Evolutionary conservation across 1,140 invertebrate species (phyloP), one percentile per base, ranked within the genome.

Genomic region (Trypoxylus dichotomus): DNA sequence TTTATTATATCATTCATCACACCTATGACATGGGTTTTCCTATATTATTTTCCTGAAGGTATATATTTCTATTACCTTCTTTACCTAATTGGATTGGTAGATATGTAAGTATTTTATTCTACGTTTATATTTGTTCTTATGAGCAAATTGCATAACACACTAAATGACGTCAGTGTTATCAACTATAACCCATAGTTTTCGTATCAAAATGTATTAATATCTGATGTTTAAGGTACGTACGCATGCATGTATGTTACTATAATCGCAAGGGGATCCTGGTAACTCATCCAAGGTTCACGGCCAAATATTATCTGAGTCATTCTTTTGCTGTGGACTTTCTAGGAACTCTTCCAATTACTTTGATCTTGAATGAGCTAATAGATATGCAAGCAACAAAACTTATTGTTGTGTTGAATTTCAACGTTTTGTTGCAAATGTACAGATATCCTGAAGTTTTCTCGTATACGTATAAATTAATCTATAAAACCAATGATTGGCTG

Each of bases 171-270:
- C n/a, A n/a, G n/a, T n/a, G n/a, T n/a, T n/a, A n/a, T n/a, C n/a
- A n/a, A n/a, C n/a, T n/a, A n/a, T n/a, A n/a, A n/a, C n/a, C n/a
- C n/a, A n/a, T n/a, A n/a, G n/a, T n/a, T n/a, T n/a, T n/a, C n/a
- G n/a, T n/a, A n/a, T n/a, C n/a, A n/a, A n/a, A n/a, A n/a, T 15
- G 2, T 2, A n/a, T 2, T 24, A 19, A 7, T 8, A 19, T 13
- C 8, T 3, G 1, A 68, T 68, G 13, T 77, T 78, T 77, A 80
- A 87, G 85, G 63, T 84, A 87, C 25, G 83, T 87, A 77, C 80
- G 86, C 10, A 83, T 87, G 82, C 83, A 87, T 63, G 83, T 87
- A 5, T 86, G 86, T 15, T 88, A 86, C 54, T 87, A 84, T 81
- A 86, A 86, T 74, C 82, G 86, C 0, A 80, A 83, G 0, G 86